Conservation (phyloP, 2,888 invertebrate genomes). For the Cephalotes varians region DNA sequence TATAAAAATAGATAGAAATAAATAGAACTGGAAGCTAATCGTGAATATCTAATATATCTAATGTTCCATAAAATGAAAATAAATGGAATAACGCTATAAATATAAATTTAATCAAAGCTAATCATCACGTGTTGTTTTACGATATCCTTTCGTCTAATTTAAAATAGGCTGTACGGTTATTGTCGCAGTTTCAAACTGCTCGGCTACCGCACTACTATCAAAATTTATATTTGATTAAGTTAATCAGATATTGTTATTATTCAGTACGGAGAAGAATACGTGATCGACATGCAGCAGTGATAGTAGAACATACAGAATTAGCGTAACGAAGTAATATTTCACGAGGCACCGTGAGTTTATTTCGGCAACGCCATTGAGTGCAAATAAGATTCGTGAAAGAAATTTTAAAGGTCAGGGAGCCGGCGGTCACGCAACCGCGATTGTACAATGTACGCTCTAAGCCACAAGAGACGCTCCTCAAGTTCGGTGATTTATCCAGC, state of each 20-base stretch:
- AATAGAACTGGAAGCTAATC: neutral
- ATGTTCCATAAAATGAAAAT: neutral
- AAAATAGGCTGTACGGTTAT: neutral
- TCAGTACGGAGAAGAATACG: neutral
- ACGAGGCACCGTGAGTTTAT: constrained; percentile 15
- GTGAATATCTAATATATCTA: constrained; percentile 24
- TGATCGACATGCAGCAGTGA: constrained; percentile 18
- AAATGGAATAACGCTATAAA: neutral
- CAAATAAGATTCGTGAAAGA: constrained; percentile 50
- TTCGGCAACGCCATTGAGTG: constrained; percentile 38
- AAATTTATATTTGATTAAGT: constrained; percentile 26
- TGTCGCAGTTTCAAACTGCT: neutral
- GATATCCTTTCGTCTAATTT: neutral
- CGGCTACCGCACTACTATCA: neutral
- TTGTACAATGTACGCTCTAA: constrained; percentile 43
- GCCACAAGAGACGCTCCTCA: constrained; percentile 28
- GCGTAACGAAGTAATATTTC: constrained; percentile 33
- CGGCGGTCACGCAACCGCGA: constrained; percentile 58
- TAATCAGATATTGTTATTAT: constrained; percentile 11
- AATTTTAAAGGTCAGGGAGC: constrained; percentile 58
- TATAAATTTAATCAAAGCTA: constrained; percentile 13
- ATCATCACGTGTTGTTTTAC: neutral
- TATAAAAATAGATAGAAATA: neutral
- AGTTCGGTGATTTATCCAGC: constrained; percentile 58
- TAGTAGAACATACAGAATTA: constrained; percentile 12